These are phyloP conservation scores for Bolborhynchus lineola DNA, from an alignment of 2,113 vertebrate genomes.

Conservation along the genomic window DNA sequence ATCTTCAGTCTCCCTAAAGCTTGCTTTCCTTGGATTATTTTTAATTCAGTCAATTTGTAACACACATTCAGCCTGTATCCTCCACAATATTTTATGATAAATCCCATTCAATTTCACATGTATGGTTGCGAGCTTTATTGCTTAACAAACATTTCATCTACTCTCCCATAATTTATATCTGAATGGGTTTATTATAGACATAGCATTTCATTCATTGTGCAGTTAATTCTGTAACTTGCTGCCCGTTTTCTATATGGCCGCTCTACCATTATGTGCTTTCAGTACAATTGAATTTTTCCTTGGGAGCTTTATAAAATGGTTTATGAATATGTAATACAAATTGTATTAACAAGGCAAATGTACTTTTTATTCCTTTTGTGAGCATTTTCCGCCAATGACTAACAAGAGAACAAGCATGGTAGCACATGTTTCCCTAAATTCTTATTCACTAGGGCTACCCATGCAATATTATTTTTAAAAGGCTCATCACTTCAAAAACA, in stretches of 20 bases:
- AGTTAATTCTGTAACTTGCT: conserved; percentile 78
- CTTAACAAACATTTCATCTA: conserved; percentile 84
- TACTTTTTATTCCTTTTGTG: conserved; percentile 78
- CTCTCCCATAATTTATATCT: conserved; percentile 82
- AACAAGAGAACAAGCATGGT: conserved; percentile 50
- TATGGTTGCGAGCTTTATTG: conserved; percentile 81
- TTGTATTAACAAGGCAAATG: conserved; percentile 82
- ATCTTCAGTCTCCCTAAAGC: conserved; percentile 66
- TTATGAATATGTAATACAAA: conserved; percentile 86
- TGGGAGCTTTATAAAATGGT: conserved; percentile 78
- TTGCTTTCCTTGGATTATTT: conserved; percentile 69
- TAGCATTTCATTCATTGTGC: conserved; percentile 81
- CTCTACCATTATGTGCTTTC: conserved; percentile 78
- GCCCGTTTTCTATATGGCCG: conserved; percentile 76
- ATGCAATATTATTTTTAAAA: not conserved
- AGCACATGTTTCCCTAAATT: conserved; percentile 60
- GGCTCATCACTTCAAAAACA: conserved; percentile 37
- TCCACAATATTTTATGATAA: conserved; percentile 78
- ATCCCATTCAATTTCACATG: conserved; percentile 76
- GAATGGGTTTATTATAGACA: conserved; percentile 82
- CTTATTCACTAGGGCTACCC: not conserved
- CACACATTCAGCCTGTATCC: conserved; percentile 67
- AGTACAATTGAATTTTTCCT: conserved; percentile 82
- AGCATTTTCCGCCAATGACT: conserved; percentile 72
- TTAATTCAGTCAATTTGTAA: conserved; percentile 74